Evolutionary conservation across 2,888 invertebrate species (phyloP).

Genomic region (Melanostoma scalare): DNA sequence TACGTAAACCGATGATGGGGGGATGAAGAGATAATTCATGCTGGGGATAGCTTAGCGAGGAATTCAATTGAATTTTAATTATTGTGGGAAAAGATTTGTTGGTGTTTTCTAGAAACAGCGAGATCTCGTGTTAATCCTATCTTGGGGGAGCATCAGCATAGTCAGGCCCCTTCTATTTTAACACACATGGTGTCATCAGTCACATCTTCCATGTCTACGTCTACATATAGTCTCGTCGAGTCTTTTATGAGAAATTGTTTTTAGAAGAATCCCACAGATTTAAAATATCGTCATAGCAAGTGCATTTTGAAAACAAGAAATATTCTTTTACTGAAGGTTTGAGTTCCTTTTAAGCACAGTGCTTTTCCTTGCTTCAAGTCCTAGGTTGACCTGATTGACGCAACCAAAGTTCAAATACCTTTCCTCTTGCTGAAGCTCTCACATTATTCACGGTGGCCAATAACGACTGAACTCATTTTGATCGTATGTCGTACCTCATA

Average conservation of each 20-base stretch:
- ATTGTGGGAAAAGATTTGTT: conserved; percentile 61
- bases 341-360: too few relatives aligned
- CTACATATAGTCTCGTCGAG: conserved; percentile 22
- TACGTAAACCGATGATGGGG: conserved; percentile 7
- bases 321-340: too few relatives aligned
- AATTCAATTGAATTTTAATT: conserved; percentile 69
- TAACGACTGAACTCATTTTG: background rate
- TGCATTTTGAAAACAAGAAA: background rate
- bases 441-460: too few relatives aligned
- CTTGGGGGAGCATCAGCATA: conserved; percentile 26
- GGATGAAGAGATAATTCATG: conserved; percentile 17
- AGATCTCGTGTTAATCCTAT: conserved; percentile 43
- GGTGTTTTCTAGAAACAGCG: background rate
- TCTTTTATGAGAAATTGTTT: conserved; percentile 65
- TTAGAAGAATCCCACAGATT: conserved; percentile 58
- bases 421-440: too few relatives aligned
- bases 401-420: too few relatives aligned
- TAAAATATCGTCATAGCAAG: background rate
- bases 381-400: too few relatives aligned
- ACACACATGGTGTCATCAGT: conserved; percentile 59
- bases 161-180: conserved; percentile 8
- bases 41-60: conserved; percentile 28
- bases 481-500: background rate
- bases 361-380: too few relatives aligned
- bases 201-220: conserved; percentile 20